Percentiles rank a stretch among this genome's conserved stretches.
Conservation (phyloP, 2,888 invertebrate species). For the Apodemia hepburni region DNA sequence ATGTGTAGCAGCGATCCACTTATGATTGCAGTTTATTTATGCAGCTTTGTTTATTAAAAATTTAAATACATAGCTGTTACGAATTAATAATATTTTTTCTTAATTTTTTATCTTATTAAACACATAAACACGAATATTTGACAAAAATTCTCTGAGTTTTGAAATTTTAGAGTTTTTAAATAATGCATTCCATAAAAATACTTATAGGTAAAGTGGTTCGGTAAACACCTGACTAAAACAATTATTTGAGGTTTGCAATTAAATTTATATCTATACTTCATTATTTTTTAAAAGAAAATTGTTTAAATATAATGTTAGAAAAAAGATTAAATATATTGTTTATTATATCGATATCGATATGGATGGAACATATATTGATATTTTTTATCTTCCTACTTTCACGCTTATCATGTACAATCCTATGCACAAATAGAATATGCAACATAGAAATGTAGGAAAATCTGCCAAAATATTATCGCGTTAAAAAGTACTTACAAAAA, state of each 20-base stretch:
- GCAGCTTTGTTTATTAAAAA: no score
- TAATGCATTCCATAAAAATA: not conserved
- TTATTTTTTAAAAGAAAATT: no score
- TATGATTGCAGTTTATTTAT: no score
- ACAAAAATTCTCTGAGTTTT: not conserved
- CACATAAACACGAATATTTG: not conserved
- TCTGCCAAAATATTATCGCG: constrained; percentile 14
- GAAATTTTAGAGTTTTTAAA: not conserved
- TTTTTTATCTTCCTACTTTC: constrained; percentile 13
- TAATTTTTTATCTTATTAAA: not conserved
- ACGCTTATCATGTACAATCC: constrained; percentile 5
- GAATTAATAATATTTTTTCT: no score
- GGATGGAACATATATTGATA: not conserved
- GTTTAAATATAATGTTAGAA: not conserved
- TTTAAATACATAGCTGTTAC: no score
- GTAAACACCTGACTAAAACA: not conserved
- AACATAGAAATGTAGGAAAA: constrained; percentile 12
- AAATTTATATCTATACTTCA: not conserved
- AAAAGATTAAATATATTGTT: not conserved
- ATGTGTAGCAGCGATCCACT: no score
- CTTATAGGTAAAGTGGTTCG: no score
- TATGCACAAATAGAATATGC: constrained; percentile 14
- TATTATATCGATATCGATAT: not conserved
- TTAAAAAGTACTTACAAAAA: constrained; percentile 1
- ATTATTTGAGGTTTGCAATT: not conserved